phyloP scores from a whole-genome alignment of 1,140 invertebrate genomes.

The Akabosia matsudoensis region DNA sequence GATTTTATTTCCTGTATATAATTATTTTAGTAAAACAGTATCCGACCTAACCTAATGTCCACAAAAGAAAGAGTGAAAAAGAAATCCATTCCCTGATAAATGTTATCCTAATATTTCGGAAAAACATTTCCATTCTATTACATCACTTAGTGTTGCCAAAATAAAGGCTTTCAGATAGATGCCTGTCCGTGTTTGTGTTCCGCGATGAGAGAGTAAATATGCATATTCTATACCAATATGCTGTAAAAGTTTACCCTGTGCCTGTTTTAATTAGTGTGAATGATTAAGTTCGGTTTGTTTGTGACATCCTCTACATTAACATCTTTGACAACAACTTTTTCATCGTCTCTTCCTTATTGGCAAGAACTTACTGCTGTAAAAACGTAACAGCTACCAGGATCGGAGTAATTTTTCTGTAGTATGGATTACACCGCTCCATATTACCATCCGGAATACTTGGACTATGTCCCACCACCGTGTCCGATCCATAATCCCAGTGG shows the following conservation, averaged over 20 bases:
- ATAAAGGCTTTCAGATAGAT: too few relatives aligned
- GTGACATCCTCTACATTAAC: neutral
- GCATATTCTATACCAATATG: too few relatives aligned
- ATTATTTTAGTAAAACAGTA: too few relatives aligned
- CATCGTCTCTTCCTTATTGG: neutral
- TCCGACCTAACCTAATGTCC: too few relatives aligned
- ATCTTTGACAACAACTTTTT: neutral
- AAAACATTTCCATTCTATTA: too few relatives aligned
- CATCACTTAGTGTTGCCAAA: too few relatives aligned
- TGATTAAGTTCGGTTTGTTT: conserved; percentile 12
- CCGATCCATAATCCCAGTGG: conserved; percentile 46
- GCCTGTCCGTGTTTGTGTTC: too few relatives aligned
- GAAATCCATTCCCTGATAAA: neutral
- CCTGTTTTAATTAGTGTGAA: conserved; percentile 17
- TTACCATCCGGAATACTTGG: conserved; percentile 45
- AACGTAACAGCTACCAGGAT: conserved; percentile 5
- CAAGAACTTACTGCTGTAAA: too few relatives aligned
- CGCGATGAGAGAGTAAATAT: too few relatives aligned
- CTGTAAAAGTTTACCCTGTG: neutral
- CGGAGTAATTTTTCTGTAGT: conserved; percentile 4
- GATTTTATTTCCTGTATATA: neutral
- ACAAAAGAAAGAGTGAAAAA: neutral
- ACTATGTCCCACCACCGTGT: conserved; percentile 47
- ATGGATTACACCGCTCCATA: conserved; percentile 46
- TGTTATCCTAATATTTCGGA: too few relatives aligned